A percentile compares a stretch with the other conserved stretches of the same genome.
Conservation (phyloP, 2,888 invertebrate genomes). For the Branchellion lobata region DNA sequence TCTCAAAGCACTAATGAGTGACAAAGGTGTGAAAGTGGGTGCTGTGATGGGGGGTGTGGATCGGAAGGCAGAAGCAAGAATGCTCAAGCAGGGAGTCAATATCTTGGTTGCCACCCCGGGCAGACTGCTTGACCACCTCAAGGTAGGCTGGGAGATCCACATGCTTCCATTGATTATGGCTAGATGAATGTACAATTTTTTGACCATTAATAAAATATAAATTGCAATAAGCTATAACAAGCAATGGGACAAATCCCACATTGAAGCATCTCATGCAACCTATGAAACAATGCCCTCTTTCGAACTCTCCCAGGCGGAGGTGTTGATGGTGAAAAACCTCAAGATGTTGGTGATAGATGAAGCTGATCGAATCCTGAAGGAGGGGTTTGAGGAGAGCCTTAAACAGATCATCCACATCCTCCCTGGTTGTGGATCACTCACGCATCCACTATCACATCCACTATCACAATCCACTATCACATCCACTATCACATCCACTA, state of each 20-base stretch:
- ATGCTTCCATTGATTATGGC: too few relatives aligned
- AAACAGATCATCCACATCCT: conserved; percentile 87
- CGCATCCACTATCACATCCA: too few relatives aligned
- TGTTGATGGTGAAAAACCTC: conserved; percentile 88
- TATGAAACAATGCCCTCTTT: too few relatives aligned
- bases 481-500: too few relatives aligned
- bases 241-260: too few relatives aligned
- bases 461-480: too few relatives aligned
- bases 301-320: too few relatives aligned
- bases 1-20: conserved; percentile 86
- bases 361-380: conserved; percentile 93
- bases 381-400: conserved; percentile 95
- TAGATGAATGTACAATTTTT: too few relatives aligned
- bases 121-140: conserved; percentile 84
- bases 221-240: too few relatives aligned
- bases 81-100: conserved; percentile 84
- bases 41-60: conserved; percentile 78
- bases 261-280: too few relatives aligned
- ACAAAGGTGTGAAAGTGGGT: conserved; percentile 85
- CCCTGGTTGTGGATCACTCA: conserved; percentile 75
- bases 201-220: too few relatives aligned
- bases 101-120: conserved; percentile 95
- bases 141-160: conserved; percentile 44
- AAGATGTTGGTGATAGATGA: conserved; percentile 94
- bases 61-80: conserved; percentile 84